A percentile compares a stretch with the other conserved stretches of the same genome.
phyloP scores from a whole-genome alignment of 2,113 vertebrate species.

The Poecile atricapillus region DNA sequence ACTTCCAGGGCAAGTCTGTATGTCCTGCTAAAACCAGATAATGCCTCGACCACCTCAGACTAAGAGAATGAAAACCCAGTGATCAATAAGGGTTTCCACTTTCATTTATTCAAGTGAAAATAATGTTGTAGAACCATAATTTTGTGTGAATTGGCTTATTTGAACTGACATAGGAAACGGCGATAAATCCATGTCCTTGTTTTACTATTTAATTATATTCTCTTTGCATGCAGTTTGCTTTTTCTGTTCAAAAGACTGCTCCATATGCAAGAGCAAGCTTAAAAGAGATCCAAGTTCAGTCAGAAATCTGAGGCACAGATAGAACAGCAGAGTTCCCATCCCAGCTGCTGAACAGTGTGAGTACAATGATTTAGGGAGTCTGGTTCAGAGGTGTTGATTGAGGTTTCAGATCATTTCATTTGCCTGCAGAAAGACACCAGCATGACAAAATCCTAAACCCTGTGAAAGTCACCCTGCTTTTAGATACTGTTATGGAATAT shows the following conservation, averaged over 20 bases:
- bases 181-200: not conserved
- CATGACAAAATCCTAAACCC: not conserved
- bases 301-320: not conserved
- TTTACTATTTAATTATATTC: not conserved
- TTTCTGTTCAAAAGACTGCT: not conserved
- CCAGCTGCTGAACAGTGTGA: not conserved
- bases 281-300: not conserved
- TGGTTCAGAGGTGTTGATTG: fast-evolving
- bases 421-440: not conserved
- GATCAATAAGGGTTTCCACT: not conserved
- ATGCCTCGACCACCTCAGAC: not conserved
- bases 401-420: not conserved
- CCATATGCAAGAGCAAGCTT: not conserved
- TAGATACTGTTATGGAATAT: not conserved
- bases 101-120: not conserved
- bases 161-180: not conserved
- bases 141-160: not conserved
- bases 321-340: not conserved
- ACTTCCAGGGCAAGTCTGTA: not conserved
- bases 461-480: not conserved
- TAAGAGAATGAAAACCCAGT: not conserved
- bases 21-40: not conserved
- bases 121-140: not conserved
- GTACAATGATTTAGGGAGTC: not conserved
- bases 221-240: not conserved